Percentiles rank a stretch among this genome's conserved stretches.
phyloP scores from a whole-genome alignment of 2,113 vertebrate species.

The Acanthochromis polyacanthus region DNA sequence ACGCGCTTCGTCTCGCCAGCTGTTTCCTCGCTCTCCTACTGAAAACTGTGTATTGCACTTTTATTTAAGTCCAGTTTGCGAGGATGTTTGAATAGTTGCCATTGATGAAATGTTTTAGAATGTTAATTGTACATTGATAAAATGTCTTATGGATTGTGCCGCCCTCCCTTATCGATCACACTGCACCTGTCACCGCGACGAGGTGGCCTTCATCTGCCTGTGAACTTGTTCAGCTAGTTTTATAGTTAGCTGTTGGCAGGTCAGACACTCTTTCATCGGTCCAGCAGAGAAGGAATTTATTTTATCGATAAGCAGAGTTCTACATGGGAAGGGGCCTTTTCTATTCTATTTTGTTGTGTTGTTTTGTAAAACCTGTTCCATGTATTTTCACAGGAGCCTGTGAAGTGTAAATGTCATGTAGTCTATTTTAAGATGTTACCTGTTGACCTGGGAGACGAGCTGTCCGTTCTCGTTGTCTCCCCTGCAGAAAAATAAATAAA shows the following conservation, averaged over 20 bases:
- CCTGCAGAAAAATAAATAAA: slow-evolving; percentile 51
- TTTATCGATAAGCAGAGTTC: slow-evolving; percentile 45
- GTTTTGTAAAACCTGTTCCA: slow-evolving; percentile 74
- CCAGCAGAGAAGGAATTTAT: slow-evolving; percentile 29
- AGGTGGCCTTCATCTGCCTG: slow-evolving; percentile 35
- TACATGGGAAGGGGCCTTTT: slow-evolving; percentile 33
- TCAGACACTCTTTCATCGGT: slow-evolving; percentile 23
- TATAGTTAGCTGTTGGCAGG: not conserved
- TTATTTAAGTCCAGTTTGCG: slow-evolving; percentile 61
- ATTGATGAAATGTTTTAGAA: slow-evolving; percentile 60
- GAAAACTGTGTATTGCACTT: slow-evolving; percentile 70
- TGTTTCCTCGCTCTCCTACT: slow-evolving; percentile 53
- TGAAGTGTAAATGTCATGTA: slow-evolving; percentile 69
- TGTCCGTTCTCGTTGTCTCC: slow-evolving; percentile 40
- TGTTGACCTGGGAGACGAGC: slow-evolving; percentile 21
- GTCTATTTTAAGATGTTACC: slow-evolving; percentile 69
- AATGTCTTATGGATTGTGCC: slow-evolving; percentile 41
- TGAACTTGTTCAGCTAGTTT: slow-evolving; percentile 19
- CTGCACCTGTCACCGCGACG: slow-evolving; percentile 25
- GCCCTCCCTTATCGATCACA: slow-evolving; percentile 33
- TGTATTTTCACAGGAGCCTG: slow-evolving; percentile 69
- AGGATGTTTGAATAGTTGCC: slow-evolving; percentile 60
- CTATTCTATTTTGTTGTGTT: slow-evolving; percentile 68
- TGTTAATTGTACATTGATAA: slow-evolving; percentile 72
- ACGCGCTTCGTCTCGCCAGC: slow-evolving; percentile 33